Conservation (phyloP, 1,140 invertebrate species). For the Rhopalosiphum maidis region DNA sequence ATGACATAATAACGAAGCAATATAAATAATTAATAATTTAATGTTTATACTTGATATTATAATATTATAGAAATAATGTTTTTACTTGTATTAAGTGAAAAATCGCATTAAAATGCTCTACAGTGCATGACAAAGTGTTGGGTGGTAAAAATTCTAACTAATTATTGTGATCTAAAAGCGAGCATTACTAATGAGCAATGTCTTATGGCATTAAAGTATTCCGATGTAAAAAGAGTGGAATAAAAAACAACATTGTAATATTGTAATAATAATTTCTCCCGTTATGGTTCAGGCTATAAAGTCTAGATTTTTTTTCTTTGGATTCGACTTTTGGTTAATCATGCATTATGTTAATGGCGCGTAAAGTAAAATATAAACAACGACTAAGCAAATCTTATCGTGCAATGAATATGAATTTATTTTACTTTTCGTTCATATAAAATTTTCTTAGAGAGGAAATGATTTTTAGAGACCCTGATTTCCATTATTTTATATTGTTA, state of each 20-base stretch:
- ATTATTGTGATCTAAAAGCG: neutral
- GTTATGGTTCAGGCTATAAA: neutral
- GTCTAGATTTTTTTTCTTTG: neutral
- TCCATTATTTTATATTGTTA: neutral
- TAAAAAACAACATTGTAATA: neutral
- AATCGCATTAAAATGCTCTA: neutral
- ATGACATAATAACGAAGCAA: neutral
- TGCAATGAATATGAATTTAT: constrained; percentile 17
- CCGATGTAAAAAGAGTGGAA: neutral
- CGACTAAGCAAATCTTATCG: constrained; percentile 24
- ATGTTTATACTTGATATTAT: neutral
- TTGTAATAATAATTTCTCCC: constrained; percentile 4
- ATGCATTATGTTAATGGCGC: constrained; percentile 46
- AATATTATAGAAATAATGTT: neutral
- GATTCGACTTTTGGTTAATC: constrained; percentile 30
- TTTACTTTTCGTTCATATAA: neutral
- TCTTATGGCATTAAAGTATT: constrained; percentile 44
- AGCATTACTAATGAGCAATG: constrained; percentile 30
- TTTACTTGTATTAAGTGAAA: neutral
- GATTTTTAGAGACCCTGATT: neutral
- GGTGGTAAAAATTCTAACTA: neutral
- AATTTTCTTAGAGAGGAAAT: neutral
- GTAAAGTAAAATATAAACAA: constrained; percentile 34
- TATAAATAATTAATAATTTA: neutral
- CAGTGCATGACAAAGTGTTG: neutral